Base-by-base conservation (phyloP, 2,888 invertebrate species). In the Plagiodera versicolora region DNA sequence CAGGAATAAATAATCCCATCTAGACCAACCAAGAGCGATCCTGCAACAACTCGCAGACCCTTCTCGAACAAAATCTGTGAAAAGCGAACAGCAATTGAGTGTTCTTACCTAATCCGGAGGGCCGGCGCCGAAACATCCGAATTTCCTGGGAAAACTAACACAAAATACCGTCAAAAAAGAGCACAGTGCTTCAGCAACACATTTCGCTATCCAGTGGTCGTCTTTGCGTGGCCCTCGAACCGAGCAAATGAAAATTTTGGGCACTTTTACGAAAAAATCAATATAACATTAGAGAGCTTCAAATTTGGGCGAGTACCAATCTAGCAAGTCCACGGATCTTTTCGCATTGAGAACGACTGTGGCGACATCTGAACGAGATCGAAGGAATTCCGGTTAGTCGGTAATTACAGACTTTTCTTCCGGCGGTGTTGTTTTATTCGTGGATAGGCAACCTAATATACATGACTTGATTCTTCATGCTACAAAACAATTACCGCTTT, bases 301-400 rank as follows among this genome's bases (percentile, higher is more conserved):
- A 67, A 73, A 73, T 70, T 73, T 72, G 73, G 73, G 73, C 73
- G 73, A 73, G 73, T 71, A 68, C 70, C 68, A 61, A 63, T 63
- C 64, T 58, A 56, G 47, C 57, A 39, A 57, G 52, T 24, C 24
- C 18, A 44, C 28, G 47, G 49, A 44, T 47, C 48, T 49, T 48
- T 56, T 44, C 44, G 24, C 14, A 24, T 32, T 24, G 20, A 14
- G 32, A n/a, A 6, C 39, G 39, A 14, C 14, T 1, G 39, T n/a
- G 14, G 53, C 44, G 44, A 44, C 62, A 63, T 60, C 65, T 62
- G 47, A 35, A 46, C 35, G 30, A 48, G 11, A 39, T 9, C 14
- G 54, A 39, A 17, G 19, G 55, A 64, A 64, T 59, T 57, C 50
- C 14, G 9, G 24, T 6, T 24, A 6, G 24, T 6, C 24, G 24